Evolutionary conservation across 1,140 invertebrate species (phyloP).

Genomic region (Steinernema feltiae): DNA sequence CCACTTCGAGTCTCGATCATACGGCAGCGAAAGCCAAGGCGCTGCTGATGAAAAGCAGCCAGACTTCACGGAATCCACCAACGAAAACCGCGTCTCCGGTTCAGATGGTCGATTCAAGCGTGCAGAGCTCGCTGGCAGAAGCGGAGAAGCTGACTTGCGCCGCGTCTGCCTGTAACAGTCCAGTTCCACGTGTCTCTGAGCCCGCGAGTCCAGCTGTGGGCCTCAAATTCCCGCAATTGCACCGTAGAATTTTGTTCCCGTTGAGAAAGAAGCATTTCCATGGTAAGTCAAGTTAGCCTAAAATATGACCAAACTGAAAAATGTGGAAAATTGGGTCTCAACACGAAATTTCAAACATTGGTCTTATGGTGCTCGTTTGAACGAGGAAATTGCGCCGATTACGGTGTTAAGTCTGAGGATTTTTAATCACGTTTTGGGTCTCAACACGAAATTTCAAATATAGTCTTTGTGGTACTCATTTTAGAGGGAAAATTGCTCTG

Average conservation of each 20-base stretch:
- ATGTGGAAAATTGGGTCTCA: no score
- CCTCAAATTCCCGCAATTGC: slow-evolving; percentile 50
- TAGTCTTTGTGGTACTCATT: no score
- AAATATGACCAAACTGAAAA: background rate
- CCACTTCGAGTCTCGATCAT: background rate
- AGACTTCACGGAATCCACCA: background rate
- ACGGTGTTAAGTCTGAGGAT: no score
- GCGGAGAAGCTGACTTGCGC: slow-evolving; percentile 18
- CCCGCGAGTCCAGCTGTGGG: slow-evolving; percentile 51
- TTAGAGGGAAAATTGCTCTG: no score
- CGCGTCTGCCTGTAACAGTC: slow-evolving; percentile 25
- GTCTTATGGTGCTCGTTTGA: no score
- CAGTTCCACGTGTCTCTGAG: slow-evolving; percentile 47
- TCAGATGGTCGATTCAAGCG: background rate
- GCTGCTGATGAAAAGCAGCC: background rate
- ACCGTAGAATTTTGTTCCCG: slow-evolving; percentile 50
- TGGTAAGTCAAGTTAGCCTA: slow-evolving; percentile 21
- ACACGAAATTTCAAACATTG: no score
- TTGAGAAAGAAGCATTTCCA: slow-evolving; percentile 43
- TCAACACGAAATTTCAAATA: no score
- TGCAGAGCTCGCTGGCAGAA: slow-evolving; percentile 9
- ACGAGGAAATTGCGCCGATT: no score
- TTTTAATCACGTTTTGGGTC: no score
- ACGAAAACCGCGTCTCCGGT: background rate
- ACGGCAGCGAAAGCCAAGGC: background rate